Conservation (phyloP, 92 coral and sea anemone genomes). For the Heteractis magnifica region DNA sequence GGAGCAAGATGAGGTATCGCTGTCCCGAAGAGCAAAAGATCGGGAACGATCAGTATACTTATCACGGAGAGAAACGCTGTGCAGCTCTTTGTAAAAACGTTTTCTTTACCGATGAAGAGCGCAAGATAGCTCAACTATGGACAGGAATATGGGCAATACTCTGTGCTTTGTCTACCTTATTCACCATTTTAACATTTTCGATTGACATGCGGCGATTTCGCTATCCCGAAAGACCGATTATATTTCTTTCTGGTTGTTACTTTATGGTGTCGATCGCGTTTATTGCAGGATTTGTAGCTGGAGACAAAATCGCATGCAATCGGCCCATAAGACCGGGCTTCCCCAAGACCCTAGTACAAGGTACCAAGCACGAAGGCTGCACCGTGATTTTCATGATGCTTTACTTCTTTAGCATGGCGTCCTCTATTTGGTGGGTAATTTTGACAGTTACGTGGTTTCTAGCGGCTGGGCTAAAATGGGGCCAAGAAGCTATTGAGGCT, state of each 20-base stretch:
- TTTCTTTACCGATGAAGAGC: slow-evolving; percentile 77
- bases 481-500: slow-evolving; percentile 99
- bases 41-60: slow-evolving; percentile 83
- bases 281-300: slow-evolving; percentile 87
- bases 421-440: slow-evolving; percentile 99
- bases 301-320: slow-evolving; percentile 85
- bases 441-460: slow-evolving; percentile 96
- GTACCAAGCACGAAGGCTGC: slow-evolving; percentile 95
- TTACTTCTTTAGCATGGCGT: slow-evolving; percentile 98
- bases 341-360: slow-evolving; percentile 78
- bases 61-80: slow-evolving; percentile 76
- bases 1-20: slow-evolving; percentile 47
- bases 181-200: slow-evolving; percentile 85
- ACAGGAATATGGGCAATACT: slow-evolving; percentile 92
- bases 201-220: slow-evolving; percentile 96
- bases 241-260: slow-evolving; percentile 95
- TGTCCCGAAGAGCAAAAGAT: slow-evolving; percentile 80
- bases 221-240: slow-evolving; percentile 97
- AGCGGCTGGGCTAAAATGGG: slow-evolving; percentile 99
- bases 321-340: slow-evolving; percentile 48
- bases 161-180: slow-evolving; percentile 85
- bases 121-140: slow-evolving; percentile 89
- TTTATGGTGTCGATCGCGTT: slow-evolving; percentile 92
- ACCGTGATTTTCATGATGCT: slow-evolving; percentile 95
- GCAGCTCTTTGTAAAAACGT: slow-evolving; percentile 90